Evolutionary conservation across 1,140 invertebrate species (phyloP).

Genomic region (Euura lappo): DNA sequence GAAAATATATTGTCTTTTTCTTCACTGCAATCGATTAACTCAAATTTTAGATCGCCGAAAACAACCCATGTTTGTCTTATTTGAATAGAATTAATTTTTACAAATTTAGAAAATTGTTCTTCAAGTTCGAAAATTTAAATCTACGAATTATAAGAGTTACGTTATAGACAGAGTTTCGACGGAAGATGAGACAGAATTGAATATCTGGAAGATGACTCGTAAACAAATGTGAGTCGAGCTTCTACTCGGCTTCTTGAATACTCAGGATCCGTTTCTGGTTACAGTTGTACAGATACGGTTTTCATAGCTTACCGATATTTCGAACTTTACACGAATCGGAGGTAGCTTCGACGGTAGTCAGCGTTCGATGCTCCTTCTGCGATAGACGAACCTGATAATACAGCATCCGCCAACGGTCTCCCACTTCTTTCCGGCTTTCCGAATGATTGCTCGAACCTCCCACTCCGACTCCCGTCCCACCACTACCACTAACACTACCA

Average conservation of each 20-base stretch:
- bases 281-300: not conserved
- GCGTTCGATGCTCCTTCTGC: not conserved
- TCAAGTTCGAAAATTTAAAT: too few relatives aligned
- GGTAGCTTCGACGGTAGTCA: not conserved
- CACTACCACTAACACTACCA: not conserved
- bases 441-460: not conserved
- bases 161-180: too few relatives aligned
- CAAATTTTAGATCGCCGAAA: too few relatives aligned
- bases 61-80: too few relatives aligned
- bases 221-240: too few relatives aligned
- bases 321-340: not conserved
- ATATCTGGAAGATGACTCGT: too few relatives aligned
- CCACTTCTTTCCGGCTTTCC: not conserved
- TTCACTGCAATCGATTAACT: too few relatives aligned
- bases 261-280: not conserved
- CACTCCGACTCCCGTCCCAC: not conserved
- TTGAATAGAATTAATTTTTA: too few relatives aligned
- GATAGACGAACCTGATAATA: conserved; percentile 9
- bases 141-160: too few relatives aligned
- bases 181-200: too few relatives aligned
- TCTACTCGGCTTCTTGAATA: not conserved
- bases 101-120: too few relatives aligned
- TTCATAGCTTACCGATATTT: not conserved
- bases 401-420: conserved; percentile 7
- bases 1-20: not conserved